Base-by-base conservation (phyloP, 2,888 invertebrate species). In the Eilema griseolum region DNA sequence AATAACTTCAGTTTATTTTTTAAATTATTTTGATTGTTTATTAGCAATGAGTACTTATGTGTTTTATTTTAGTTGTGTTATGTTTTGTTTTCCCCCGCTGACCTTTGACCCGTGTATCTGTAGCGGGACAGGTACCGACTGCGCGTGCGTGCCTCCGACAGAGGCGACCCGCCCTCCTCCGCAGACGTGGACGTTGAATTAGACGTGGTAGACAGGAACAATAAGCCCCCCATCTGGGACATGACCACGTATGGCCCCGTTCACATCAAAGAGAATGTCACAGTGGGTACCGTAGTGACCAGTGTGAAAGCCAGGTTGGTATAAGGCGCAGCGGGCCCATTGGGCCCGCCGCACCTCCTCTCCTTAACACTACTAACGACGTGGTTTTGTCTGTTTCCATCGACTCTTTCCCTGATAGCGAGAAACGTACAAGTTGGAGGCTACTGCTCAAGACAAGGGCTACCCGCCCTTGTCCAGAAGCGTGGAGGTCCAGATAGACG, bases 181-280 rank as follows among this genome's bases (percentile, higher is more conserved):
- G 98, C 99, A 95, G 98, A 98, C 96, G 99, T 99, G 96, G 98
- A 98, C 96, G 99, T 99, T 96, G 98, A 98, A 95, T 98, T 99
- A 97, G 98, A 98, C 97, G 98, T 99, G 96, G 99, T 99, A 96
- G 98, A 98, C 97, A 97, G 98, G 96, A 99, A 98, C 97, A 99
- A 98, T 98, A 99, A 98, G 97, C 99, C 98, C 96, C 99, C 98
- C 96, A 97, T 98, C 96, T 99, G 98, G 99, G 98, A 98, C 96
- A 97, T 97, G 96, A 97, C 97, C 96, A 97, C 98, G 96, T 98
- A 99, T 97, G 98, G 99, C 96, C 98, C 98, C 96, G 98, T 98
- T 97, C 98, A 98, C 97, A 98, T 99, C 97, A 98, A 97, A 97
- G 99, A 99, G 98, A 99, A 99, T 98, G 98, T 98, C 97, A 98